Conservation (phyloP, 2,113 vertebrate genomes). For the Ciconia stormi region DNA sequence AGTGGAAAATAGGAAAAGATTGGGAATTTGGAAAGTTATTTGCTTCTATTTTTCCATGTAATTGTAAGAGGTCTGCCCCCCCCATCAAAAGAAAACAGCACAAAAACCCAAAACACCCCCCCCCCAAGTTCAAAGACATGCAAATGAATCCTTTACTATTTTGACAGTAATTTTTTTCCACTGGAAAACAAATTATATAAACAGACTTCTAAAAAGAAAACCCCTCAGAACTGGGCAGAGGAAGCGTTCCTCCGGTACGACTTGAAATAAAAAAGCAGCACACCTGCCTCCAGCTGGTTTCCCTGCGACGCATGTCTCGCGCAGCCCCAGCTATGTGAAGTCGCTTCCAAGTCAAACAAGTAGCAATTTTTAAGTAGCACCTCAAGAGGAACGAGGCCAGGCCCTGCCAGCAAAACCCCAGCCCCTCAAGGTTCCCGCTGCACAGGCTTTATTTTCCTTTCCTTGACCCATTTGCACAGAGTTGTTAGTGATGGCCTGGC, state of each 20-base stretch:
- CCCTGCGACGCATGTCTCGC: slow-evolving; percentile 59
- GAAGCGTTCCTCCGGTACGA: slow-evolving; percentile 44
- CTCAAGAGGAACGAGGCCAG: slow-evolving; percentile 66
- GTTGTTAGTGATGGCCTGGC: slow-evolving; percentile 81
- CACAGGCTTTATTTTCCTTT: slow-evolving; percentile 85
- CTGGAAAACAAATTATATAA: slow-evolving; percentile 62
- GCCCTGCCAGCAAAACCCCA: slow-evolving; percentile 72
- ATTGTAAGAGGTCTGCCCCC: neutral
- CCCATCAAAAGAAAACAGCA: neutral
- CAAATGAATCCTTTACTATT: slow-evolving; percentile 32
- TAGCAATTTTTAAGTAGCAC: slow-evolving; percentile 75
- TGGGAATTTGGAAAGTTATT: slow-evolving; percentile 1
- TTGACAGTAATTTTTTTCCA: neutral
- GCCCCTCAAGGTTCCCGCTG: slow-evolving; percentile 71
- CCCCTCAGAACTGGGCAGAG: slow-evolving; percentile 29
- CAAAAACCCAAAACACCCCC: neutral
- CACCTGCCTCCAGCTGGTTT: slow-evolving; percentile 76
- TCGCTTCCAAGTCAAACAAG: slow-evolving; percentile 84
- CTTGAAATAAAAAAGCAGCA: slow-evolving; percentile 50
- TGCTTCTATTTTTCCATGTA: neutral
- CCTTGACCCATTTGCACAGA: slow-evolving; percentile 82
- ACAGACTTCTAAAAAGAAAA: slow-evolving; percentile 53
- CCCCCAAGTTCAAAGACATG: slow-evolving; percentile 39
- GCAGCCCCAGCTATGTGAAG: slow-evolving; percentile 73
- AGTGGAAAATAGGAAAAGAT: neutral